Evolutionary conservation across 2,113 vertebrate genomes (phyloP).

Genomic region (Gallinago jamesoni): DNA sequence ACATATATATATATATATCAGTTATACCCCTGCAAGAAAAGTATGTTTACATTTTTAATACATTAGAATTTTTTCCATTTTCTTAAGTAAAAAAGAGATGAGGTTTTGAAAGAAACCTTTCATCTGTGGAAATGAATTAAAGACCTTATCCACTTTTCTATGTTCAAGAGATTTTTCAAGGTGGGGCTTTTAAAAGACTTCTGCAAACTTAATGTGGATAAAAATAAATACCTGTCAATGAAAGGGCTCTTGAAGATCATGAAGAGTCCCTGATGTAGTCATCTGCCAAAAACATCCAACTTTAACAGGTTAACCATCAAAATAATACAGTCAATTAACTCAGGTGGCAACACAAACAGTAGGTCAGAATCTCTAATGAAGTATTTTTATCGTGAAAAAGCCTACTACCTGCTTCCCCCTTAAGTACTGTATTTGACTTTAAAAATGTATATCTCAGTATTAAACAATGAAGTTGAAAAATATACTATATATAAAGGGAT

Average conservation of each 20-base stretch:
- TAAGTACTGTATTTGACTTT: slow-evolving; percentile 55
- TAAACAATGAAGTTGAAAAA: slow-evolving; percentile 22
- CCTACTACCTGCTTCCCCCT: slow-evolving; percentile 33
- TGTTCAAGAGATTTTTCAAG: slow-evolving; percentile 25
- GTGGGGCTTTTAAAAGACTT: slow-evolving; percentile 42
- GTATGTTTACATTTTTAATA: slow-evolving; percentile 74
- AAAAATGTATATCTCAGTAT: neutral
- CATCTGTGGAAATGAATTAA: slow-evolving; percentile 43
- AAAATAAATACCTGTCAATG: neutral
- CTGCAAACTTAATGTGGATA: neutral
- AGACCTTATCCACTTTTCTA: slow-evolving; percentile 36
- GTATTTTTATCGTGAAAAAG: neutral
- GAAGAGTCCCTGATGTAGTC: neutral
- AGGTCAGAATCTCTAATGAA: neutral
- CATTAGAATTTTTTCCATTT: slow-evolving; percentile 52
- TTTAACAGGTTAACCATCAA: slow-evolving; percentile 2
- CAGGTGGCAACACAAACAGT: slow-evolving; percentile 30
- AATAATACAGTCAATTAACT: slow-evolving; percentile 23
- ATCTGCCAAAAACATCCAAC: neutral
- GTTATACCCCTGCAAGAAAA: slow-evolving; percentile 69
- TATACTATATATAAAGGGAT: neutral
- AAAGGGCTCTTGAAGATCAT: neutral
- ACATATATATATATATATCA: slow-evolving; percentile 41
- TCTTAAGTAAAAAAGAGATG: slow-evolving; percentile 47
- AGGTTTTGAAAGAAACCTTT: slow-evolving; percentile 50